A percentile compares a stretch with the other conserved stretches of the same genome.
Evolutionary conservation across 2,888 invertebrate genomes (phyloP).

Genomic region (Drosophila bunnanda): DNA sequence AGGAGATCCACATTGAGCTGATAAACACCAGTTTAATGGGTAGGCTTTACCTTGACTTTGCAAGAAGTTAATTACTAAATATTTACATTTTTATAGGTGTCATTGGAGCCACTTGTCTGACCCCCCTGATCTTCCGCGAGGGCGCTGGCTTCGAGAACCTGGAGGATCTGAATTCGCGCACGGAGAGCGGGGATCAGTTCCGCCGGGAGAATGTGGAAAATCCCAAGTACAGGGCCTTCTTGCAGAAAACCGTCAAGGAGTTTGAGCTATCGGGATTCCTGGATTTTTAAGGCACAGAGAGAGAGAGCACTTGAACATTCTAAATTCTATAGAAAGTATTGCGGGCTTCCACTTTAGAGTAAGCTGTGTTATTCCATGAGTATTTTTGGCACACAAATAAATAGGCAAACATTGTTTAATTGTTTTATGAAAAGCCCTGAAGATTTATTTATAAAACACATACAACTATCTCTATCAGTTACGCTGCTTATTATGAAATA

Average conservation of each 20-base stretch:
- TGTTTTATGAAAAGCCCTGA: background rate
- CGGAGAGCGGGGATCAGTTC: constrained; percentile 78
- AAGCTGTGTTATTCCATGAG: constrained; percentile 6
- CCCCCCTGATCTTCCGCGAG: constrained; percentile 83
- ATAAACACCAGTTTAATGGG: constrained; percentile 83
- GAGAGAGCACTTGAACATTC: background rate
- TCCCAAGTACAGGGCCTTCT: constrained; percentile 81
- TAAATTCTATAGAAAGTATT: constrained; percentile 20
- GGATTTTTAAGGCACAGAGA: constrained; percentile 59
- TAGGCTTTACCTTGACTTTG: constrained; percentile 22
- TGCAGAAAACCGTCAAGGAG: constrained; percentile 82
- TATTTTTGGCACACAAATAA: constrained; percentile 17
- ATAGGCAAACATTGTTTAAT: background rate
- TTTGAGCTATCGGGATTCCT: constrained; percentile 83
- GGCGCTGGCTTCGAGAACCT: constrained; percentile 74
- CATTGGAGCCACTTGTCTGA: constrained; percentile 83
- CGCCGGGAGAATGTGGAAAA: constrained; percentile 83
- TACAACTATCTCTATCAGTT: background rate
- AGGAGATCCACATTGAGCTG: constrained; percentile 82
- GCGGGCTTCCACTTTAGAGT: constrained; percentile 26
- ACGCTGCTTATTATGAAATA: background rate
- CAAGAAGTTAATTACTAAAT: background rate
- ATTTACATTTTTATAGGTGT: constrained; percentile 67
- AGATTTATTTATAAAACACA: background rate
- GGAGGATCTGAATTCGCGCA: constrained; percentile 78